Percentiles rank a stretch among this genome's conserved stretches.
Conservation (phyloP, 1,140 invertebrate genomes). For the Kradibia gibbosae region DNA sequence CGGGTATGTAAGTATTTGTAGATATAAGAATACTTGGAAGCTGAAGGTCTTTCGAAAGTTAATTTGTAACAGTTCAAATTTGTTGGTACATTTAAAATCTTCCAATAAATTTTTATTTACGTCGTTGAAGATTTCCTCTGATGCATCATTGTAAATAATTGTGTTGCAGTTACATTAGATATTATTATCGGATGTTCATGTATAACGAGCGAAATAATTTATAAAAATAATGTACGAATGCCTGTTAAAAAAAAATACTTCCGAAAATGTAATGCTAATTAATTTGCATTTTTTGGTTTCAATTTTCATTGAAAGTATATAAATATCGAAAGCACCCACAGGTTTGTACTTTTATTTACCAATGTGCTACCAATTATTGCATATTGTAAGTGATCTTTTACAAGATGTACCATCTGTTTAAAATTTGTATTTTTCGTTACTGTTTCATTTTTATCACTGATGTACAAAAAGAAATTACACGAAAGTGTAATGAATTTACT, state of each 20-base stretch:
- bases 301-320: conserved; percentile 9
- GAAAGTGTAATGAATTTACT: not conserved
- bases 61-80: conserved; percentile 3
- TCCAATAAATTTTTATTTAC: conserved; percentile 36
- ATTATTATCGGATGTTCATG: not conserved
- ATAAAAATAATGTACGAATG: conserved; percentile 12
- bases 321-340: conserved; percentile 7
- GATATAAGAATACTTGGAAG: conserved; percentile 30
- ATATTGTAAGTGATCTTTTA: not conserved
- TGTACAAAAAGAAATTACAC: not conserved
- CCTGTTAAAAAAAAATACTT: conserved; percentile 33
- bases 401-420: not conserved
- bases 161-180: conserved; percentile 9
- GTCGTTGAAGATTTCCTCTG: conserved; percentile 30
- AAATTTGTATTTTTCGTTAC: not conserved
- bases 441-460: not conserved
- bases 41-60: conserved; percentile 16
- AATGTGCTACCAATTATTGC: not conserved
- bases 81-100: conserved; percentile 41
- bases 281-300: conserved; percentile 30
- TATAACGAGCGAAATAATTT: not conserved
- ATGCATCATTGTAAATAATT: conserved; percentile 45
- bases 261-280: conserved; percentile 26
- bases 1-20: not conserved
- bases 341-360: conserved; percentile 33